phyloP scores from a whole-genome alignment of 2,888 invertebrate species.

The Colostygia pectinataria region DNA sequence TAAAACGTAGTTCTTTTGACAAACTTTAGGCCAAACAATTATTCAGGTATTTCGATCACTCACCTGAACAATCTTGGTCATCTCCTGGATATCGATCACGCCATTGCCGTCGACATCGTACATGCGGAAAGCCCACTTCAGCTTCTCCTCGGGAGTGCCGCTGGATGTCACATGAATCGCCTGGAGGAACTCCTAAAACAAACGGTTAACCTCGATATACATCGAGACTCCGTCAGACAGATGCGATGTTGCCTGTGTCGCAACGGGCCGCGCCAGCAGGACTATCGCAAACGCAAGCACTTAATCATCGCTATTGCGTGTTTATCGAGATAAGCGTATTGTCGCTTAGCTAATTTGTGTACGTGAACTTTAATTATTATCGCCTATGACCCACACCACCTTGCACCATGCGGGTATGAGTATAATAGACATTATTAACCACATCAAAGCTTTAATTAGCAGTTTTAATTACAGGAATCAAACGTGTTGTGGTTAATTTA shows the following conservation, averaged over 20 bases:
- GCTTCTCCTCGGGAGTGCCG: constrained; percentile 98
- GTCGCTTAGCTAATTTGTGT: constrained; percentile 17
- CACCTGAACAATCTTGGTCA: constrained; percentile 99
- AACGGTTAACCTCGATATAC: constrained; percentile 49
- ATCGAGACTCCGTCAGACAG: constrained; percentile 26
- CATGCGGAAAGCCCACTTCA: constrained; percentile 99
- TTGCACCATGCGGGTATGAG: constrained; percentile 2
- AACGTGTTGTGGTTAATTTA: constrained; percentile 1
- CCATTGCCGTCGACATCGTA: constrained; percentile 99
- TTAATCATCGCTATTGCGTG: constrained; percentile 13
- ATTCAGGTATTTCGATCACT: constrained; percentile 32
- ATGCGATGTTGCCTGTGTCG: constrained; percentile 15
- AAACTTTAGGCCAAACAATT: no score
- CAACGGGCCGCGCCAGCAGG: constrained; percentile 2
- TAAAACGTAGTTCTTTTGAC: no score
- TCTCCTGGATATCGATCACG: constrained; percentile 98
- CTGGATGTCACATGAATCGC: constrained; percentile 99
- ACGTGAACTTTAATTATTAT: constrained; percentile 13
- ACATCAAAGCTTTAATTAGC: constrained; percentile 5
- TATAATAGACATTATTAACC: constrained; percentile 4
- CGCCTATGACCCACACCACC: constrained; percentile 1
- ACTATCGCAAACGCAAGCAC: constrained; percentile 14
- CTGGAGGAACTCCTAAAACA: constrained; percentile 95
- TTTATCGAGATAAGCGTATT: constrained; percentile 1
- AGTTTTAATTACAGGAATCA: constrained; percentile 1